A percentile compares a stretch with the other conserved stretches of the same genome.
These are phyloP conservation scores for Orthosia gothica DNA, from an alignment of 2,888 invertebrate genomes.

Conservation along the genomic window DNA sequence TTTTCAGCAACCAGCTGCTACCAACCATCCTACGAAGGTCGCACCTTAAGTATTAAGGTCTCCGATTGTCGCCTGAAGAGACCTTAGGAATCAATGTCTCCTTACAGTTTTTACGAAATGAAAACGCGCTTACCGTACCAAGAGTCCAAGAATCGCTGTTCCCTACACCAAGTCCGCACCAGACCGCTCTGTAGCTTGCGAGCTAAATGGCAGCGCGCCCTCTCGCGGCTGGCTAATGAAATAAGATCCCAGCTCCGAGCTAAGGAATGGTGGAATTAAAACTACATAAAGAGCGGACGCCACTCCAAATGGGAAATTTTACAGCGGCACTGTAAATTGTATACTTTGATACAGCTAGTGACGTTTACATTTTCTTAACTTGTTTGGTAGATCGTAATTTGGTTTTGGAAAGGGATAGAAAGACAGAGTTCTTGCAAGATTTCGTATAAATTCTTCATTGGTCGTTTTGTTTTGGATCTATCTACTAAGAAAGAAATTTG, in stretches of 20 bases:
- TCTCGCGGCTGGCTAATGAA: slow-evolving; percentile 89
- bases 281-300: slow-evolving; percentile 89
- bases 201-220: slow-evolving; percentile 87
- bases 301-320: slow-evolving; percentile 83
- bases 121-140: neutral
- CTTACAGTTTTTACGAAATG: no score
- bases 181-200: slow-evolving; percentile 79
- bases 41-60: no score
- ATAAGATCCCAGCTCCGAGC: slow-evolving; percentile 88
- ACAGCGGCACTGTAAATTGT: slow-evolving; percentile 65
- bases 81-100: no score
- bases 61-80: no score
- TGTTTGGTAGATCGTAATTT: slow-evolving; percentile 25
- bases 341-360: slow-evolving; percentile 52
- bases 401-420: neutral
- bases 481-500: no score
- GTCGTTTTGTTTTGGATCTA: no score
- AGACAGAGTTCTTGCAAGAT: neutral
- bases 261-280: slow-evolving; percentile 91
- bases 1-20: no score
- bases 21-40: no score
- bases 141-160: slow-evolving; percentile 25
- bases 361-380: slow-evolving; percentile 55
- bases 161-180: slow-evolving; percentile 48
- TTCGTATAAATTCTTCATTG: neutral